phyloP scores from a whole-genome alignment of 2,888 invertebrate genomes.

The Pachliopta kotzebuea region DNA sequence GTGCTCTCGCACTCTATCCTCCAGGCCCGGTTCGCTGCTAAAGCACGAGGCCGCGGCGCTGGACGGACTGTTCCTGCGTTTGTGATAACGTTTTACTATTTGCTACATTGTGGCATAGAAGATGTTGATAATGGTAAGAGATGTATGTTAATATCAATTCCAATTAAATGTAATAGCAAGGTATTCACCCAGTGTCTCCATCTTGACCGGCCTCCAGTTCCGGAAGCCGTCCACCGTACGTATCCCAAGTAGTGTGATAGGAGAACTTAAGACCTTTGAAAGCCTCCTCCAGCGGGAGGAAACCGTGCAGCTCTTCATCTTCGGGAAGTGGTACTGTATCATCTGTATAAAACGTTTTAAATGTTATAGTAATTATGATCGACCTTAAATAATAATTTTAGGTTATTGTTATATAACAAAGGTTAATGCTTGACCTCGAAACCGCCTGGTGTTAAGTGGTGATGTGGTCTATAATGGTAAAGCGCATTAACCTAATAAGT shows the following conservation, averaged over 20 bases:
- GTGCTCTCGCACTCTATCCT: constrained; percentile 53
- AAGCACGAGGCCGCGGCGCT: constrained; percentile 45
- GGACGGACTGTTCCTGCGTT: constrained; percentile 33
- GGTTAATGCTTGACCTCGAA: no score
- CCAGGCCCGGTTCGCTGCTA: constrained; percentile 52
- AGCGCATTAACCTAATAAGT: no score
- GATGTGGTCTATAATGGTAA: no score
- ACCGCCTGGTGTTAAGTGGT: no score
- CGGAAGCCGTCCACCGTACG: constrained; percentile 52
- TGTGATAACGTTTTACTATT: no score
- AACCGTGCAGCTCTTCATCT: constrained; percentile 90
- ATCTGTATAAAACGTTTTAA: constrained; percentile 61
- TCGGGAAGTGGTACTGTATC: constrained; percentile 86
- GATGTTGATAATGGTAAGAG: no score
- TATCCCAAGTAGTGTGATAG: constrained; percentile 61
- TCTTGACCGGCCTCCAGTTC: constrained; percentile 38
- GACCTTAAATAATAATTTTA: no score
- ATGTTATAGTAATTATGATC: background rate
- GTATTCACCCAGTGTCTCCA: constrained; percentile 33
- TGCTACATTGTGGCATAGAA: no score
- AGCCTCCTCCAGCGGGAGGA: constrained; percentile 84
- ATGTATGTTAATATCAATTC: no score
- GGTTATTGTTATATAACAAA: no score
- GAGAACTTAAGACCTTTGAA: constrained; percentile 78
- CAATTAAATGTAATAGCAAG: background rate